Conservation (phyloP, 2,113 vertebrate species). For the Emydura subglobosa region DNA sequence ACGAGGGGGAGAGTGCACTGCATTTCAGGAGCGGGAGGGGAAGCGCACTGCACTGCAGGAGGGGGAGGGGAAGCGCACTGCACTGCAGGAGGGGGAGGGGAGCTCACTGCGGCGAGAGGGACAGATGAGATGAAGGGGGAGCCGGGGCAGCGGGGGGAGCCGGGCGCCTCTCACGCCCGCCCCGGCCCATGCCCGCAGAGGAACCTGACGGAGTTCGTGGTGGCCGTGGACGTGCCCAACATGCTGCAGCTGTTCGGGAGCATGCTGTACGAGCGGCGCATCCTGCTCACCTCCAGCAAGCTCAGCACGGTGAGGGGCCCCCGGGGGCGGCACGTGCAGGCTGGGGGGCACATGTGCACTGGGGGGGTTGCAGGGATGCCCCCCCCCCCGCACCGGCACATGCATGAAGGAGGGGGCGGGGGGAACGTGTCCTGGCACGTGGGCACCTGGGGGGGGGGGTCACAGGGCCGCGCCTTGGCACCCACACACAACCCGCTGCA, state of each 20-base stretch:
- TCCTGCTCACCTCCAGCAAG: slow-evolving; percentile 88
- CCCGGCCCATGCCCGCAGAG: slow-evolving; percentile 76
- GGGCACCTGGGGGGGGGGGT: neutral
- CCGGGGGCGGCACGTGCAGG: no score
- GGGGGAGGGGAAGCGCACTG: no score
- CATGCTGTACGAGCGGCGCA: slow-evolving; percentile 89
- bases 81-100: neutral
- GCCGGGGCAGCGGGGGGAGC: no score
- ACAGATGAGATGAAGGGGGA: neutral
- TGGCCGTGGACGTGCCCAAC: slow-evolving; percentile 87
- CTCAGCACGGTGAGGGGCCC: slow-evolving; percentile 87
- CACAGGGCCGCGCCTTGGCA: neutral
- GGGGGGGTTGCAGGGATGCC: neutral
- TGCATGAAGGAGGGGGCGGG: neutral
- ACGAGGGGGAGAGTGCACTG: no score
- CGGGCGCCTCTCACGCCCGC: neutral
- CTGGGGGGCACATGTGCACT: no score
- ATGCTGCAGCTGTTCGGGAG: slow-evolving; percentile 90
- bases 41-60: neutral
- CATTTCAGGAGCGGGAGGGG: no score
- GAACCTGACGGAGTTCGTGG: slow-evolving; percentile 91
- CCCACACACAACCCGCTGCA: neutral
- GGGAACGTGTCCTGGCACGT: neutral
- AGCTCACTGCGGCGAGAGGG: no score
- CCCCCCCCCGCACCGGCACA: no score